Percentiles rank a stretch among this genome's conserved stretches.
phyloP scores from a whole-genome alignment of 2,797 vertebrate species.

The Lutjanus argentimaculatus region DNA sequence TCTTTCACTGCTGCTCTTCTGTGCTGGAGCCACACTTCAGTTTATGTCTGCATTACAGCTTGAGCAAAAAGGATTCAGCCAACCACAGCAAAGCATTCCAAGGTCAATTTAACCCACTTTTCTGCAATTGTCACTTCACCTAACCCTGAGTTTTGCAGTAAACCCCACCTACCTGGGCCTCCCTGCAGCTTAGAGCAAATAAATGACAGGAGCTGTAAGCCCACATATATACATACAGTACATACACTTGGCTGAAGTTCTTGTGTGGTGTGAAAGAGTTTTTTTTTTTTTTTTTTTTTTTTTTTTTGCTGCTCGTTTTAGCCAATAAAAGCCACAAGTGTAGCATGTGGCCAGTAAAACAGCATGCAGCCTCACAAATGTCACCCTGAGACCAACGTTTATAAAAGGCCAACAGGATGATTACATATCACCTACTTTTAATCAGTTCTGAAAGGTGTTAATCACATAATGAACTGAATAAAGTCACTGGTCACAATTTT shows the following conservation, averaged over 20 bases:
- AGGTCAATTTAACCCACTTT: slow-evolving; percentile 26
- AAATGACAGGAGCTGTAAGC: not conserved
- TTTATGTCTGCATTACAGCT: slow-evolving; percentile 8
- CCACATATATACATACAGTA: not conserved
- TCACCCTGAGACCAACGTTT: slow-evolving; percentile 24
- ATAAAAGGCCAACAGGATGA: not conserved
- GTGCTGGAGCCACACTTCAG: slow-evolving; percentile 1
- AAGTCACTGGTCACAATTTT: not conserved
- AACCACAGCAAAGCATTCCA: slow-evolving; percentile 34
- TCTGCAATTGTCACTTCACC: slow-evolving; percentile 39
- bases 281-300: not conserved
- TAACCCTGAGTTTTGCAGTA: not conserved
- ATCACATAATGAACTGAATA: not conserved
- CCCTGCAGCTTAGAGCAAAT: not conserved
- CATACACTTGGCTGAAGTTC: slow-evolving; percentile 6
- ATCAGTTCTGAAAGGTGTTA: not conserved
- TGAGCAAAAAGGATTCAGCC: not conserved
- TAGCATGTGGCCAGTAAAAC: slow-evolving; percentile 53
- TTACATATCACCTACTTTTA: not conserved
- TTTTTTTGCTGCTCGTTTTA: not conserved
- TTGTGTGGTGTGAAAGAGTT: not conserved
- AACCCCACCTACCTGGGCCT: not conserved
- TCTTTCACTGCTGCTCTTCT: not conserved
- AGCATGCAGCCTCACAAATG: slow-evolving; percentile 54
- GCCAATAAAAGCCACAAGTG: slow-evolving; percentile 36